Base-by-base conservation (phyloP, 1,140 invertebrate genomes). In the Telenomus remus region DNA sequence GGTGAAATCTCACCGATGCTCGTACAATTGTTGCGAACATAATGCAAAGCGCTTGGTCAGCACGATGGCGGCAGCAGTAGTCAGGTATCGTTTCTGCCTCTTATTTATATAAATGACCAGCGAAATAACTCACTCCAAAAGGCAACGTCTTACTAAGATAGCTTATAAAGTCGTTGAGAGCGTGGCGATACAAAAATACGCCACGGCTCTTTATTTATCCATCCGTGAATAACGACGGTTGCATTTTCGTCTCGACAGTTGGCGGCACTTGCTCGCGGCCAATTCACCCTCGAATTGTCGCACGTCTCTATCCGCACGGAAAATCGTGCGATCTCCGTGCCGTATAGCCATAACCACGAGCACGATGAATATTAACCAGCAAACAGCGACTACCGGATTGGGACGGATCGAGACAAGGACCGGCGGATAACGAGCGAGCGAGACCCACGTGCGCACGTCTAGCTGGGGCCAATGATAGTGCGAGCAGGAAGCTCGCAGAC, bases 91-190 rank as follows among this genome's bases (percentile, higher is more conserved):
- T 81, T 87, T 86, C 81, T 81, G 80, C 81, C 79, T 85, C 87
- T 88, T 88, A 88, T 88, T 88, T 87, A 88, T 87, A 88, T 87
- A 88, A 88, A 87, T 88, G 87, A 88, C 86, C 80, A 87, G 86
- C 87, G 86, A 6, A 85, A 87, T 87, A 87, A 84, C 81, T 84
- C 80, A 76, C 66, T 75, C 75, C 72, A 43, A 51, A 55, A 72
- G 69, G 50, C 64, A 53, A 73, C 72, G 63, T 57, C 59, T 73
- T 46, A 55, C 59, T 63, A 75, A 79, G 72, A 76, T 37, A 66
- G 72, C 77, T 76, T 77, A 77, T 77, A 72, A 77, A 72, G 57
- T 11, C 49, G 13, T 53, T 37, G 35, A 57, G 44, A 57, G 44
- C 34, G 46, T 13, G 11, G 1, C 8, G 34, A 42, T 53, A 48